These are phyloP conservation scores for Salvelinus alpinus DNA, from an alignment of 2,113 vertebrate species.

Conservation along the genomic window DNA sequence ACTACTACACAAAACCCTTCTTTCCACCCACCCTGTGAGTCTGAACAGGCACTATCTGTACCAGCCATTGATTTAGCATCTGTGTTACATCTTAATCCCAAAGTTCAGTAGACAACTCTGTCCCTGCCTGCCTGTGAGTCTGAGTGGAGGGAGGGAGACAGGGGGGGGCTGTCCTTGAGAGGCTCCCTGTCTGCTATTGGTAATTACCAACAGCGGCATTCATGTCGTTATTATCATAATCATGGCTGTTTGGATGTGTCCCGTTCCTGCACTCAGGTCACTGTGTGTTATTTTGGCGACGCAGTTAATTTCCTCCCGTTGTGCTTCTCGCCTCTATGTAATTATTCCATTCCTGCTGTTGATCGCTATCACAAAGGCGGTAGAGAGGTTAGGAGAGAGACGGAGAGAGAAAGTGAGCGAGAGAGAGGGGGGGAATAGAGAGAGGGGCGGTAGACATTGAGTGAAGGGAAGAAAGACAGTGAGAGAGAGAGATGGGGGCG, in stretches of 20 bases:
- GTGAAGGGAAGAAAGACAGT: too few species aligned
- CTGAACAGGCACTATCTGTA: neutral
- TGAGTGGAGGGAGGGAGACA: neutral
- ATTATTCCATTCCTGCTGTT: conserved; percentile 51
- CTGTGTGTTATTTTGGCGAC: conserved; percentile 12
- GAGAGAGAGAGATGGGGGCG: neutral
- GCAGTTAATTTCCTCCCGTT: conserved; percentile 30
- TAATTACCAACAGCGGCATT: conserved; percentile 23
- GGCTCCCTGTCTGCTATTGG: conserved; percentile 5
- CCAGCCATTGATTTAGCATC: neutral
- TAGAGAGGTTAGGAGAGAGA: conserved; percentile 20
- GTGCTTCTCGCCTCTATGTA: conserved; percentile 12
- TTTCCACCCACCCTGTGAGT: neutral
- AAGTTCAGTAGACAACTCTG: neutral
- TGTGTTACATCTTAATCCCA: neutral
- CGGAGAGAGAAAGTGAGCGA: neutral
- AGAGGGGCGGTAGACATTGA: neutral
- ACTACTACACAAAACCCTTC: too few species aligned
- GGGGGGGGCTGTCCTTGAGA: neutral
- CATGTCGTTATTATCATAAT: conserved; percentile 50
- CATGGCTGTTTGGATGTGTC: conserved; percentile 38
- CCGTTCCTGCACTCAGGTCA: conserved; percentile 38
- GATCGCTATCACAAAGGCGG: conserved; percentile 22
- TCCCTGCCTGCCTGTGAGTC: neutral
- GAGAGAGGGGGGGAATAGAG: neutral